Conservation (phyloP, 2,888 invertebrate genomes). For the Achlya flavicornis region DNA sequence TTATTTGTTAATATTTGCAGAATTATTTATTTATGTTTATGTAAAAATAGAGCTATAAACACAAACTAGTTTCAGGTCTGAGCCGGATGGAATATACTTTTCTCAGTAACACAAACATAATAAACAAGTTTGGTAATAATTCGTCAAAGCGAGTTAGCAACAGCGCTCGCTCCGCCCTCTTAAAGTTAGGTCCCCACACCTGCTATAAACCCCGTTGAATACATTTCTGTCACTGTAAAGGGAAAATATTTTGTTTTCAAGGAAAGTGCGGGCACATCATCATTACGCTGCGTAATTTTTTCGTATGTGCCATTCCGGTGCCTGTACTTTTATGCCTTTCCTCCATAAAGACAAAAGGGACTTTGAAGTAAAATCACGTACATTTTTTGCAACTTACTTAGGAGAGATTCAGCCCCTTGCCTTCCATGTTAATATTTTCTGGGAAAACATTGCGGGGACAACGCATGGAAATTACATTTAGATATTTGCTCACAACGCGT, state of each 20-base stretch:
- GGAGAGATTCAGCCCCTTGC: conserved; percentile 82
- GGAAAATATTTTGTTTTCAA: conserved; percentile 79
- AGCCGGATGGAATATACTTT: conserved; percentile 10
- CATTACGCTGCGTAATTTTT: conserved; percentile 83
- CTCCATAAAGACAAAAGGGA: conserved; percentile 84
- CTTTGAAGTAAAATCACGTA: conserved; percentile 85
- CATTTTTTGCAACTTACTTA: conserved; percentile 85
- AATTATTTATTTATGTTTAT: background rate
- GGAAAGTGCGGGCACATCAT: conserved; percentile 80
- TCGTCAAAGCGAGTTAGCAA: conserved; percentile 46
- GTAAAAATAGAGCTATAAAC: background rate
- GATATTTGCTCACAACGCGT: conserved; percentile 82
- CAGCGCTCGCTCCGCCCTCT: conserved; percentile 31
- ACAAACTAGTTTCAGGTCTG: background rate
- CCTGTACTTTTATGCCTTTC: conserved; percentile 81
- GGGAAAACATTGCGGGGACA: conserved; percentile 84
- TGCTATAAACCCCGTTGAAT: conserved; percentile 69
- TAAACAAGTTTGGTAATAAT: conserved; percentile 32
- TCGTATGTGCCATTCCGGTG: conserved; percentile 80
- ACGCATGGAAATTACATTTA: conserved; percentile 84
- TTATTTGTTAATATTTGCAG: background rate
- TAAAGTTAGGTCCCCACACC: conserved; percentile 34
- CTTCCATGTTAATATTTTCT: conserved; percentile 83
- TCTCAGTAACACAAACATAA: conserved; percentile 3
- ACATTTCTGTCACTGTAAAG: conserved; percentile 77